Evolutionary conservation across 2,113 vertebrate species (phyloP).

Genomic region (Brienomyrus longianalis): DNA sequence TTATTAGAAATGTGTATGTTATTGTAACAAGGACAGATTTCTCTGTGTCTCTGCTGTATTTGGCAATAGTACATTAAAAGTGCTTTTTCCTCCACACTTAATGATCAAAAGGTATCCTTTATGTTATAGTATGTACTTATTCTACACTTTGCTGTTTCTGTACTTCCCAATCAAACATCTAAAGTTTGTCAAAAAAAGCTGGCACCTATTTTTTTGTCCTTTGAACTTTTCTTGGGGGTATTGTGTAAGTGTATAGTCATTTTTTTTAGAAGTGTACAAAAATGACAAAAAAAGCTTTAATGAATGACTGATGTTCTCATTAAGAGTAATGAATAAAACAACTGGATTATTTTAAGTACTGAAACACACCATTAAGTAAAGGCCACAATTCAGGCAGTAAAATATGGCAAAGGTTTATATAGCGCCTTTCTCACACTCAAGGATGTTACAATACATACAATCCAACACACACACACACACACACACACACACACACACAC

Average conservation of each 20-base stretch:
- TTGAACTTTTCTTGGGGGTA: neutral
- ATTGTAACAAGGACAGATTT: neutral
- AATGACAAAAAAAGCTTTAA: neutral
- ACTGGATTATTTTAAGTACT: neutral
- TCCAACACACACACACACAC: neutral
- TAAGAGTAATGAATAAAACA: neutral
- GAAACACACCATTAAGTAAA: neutral
- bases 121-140: neutral
- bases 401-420: neutral
- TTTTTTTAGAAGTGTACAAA: neutral
- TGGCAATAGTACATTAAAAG: neutral
- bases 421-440: neutral
- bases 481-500: neutral
- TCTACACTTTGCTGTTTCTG: neutral
- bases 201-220: neutral
- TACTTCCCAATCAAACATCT: neutral
- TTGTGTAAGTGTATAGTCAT: neutral
- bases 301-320: neutral
- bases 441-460: neutral
- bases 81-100: neutral
- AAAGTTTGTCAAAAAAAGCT: neutral
- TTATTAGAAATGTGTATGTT: neutral
- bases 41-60: neutral
- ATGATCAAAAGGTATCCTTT: neutral
- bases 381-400: neutral